phyloP scores from a whole-genome alignment of 2,113 vertebrate genomes.

The Orthochromis malagaraziensis region DNA sequence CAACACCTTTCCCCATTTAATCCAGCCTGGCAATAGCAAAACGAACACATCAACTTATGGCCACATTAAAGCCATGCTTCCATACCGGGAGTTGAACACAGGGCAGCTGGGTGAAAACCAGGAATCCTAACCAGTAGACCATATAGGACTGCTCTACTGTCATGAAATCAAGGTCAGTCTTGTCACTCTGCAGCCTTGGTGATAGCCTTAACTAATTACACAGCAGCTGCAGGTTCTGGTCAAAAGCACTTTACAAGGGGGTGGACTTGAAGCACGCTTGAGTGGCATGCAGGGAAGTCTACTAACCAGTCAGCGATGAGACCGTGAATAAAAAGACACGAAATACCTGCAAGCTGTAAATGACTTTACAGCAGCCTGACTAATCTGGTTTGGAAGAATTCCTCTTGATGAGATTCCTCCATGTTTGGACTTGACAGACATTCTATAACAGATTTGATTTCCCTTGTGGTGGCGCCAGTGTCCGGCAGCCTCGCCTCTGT shows the following conservation, averaged over 20 bases:
- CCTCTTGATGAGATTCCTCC: background rate
- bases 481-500: too few relatives aligned
- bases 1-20: background rate
- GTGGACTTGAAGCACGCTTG: background rate
- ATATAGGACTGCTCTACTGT: fast-evolving
- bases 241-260: background rate
- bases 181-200: background rate
- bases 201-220: background rate
- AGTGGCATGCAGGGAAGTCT: background rate
- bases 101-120: background rate
- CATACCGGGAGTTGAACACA: fast-evolving
- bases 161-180: background rate
- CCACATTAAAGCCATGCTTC: background rate
- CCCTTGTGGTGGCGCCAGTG: background rate
- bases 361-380: background rate
- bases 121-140: background rate
- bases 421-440: background rate
- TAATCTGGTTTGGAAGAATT: background rate
- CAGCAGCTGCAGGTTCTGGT: background rate
- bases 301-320: background rate
- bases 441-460: background rate
- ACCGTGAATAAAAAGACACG: background rate
- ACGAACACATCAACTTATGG: background rate
- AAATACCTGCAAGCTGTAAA: background rate
- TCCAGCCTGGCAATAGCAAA: background rate